Conservation (phyloP, 2,797 vertebrate genomes). For the Cuniculus paca region DNA sequence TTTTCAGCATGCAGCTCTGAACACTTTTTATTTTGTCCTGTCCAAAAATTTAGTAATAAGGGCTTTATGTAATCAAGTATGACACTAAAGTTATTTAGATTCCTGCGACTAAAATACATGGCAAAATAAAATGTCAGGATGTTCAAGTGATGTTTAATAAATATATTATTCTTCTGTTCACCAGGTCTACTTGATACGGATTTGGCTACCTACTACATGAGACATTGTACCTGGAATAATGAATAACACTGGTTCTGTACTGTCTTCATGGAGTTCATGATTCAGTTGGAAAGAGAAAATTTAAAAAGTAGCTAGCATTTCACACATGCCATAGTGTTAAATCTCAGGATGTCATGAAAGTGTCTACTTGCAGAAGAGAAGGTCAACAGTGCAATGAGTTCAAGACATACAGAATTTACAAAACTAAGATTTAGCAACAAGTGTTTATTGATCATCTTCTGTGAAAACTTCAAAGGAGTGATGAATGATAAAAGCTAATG, state of each 20-base stretch:
- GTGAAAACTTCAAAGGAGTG: background rate
- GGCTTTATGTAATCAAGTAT: background rate
- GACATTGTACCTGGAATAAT: background rate
- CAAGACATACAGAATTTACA: background rate
- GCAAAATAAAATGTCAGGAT: background rate
- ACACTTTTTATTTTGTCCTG: background rate
- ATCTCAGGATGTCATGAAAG: background rate
- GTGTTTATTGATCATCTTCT: background rate
- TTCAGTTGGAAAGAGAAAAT: background rate
- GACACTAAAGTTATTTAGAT: background rate
- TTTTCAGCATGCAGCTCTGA: background rate
- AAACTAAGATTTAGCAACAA: background rate
- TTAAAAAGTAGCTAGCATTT: background rate
- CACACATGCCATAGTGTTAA: background rate
- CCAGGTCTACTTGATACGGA: background rate
- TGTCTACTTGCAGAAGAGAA: background rate
- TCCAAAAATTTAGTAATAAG: background rate
- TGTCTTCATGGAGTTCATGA: background rate
- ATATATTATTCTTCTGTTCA: background rate
- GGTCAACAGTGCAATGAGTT: background rate
- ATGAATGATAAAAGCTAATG: background rate
- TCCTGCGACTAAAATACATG: background rate
- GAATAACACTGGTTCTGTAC: background rate
- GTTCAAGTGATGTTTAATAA: background rate
- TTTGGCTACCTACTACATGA: background rate